A percentile compares a stretch with the other conserved stretches of the same genome.
phyloP scores from a whole-genome alignment of 1,140 invertebrate genomes.

The Gryllus bimaculatus region DNA sequence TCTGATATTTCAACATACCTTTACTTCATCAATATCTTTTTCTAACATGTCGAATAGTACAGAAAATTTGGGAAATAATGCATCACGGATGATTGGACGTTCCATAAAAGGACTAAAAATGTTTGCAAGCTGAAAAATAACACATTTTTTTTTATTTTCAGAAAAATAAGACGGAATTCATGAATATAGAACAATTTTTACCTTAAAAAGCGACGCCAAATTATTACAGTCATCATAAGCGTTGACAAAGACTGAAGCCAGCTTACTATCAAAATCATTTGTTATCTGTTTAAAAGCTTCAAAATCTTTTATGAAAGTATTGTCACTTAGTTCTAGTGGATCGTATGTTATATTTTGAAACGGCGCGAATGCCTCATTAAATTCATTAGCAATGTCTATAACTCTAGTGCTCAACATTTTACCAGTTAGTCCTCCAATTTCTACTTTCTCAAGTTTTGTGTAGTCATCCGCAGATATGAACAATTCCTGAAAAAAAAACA shows the following conservation, averaged over 20 bases:
- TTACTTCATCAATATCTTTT: conserved; percentile 12
- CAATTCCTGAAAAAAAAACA: conserved; percentile 42
- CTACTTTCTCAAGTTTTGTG: conserved; percentile 88
- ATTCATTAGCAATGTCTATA: conserved; percentile 72
- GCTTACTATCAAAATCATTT: conserved; percentile 74
- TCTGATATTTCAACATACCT: conserved; percentile 23
- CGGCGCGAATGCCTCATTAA: conserved; percentile 69
- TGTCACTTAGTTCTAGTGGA: conserved; percentile 80
- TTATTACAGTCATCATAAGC: conserved; percentile 87
- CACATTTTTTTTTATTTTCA: neutral
- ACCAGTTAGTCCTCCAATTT: conserved; percentile 86
- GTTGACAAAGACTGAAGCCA: conserved; percentile 80
- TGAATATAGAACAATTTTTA: conserved; percentile 30
- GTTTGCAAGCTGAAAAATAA: neutral
- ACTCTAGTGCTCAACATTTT: conserved; percentile 68
- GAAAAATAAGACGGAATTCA: neutral
- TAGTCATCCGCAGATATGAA: conserved; percentile 89
- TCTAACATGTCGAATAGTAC: neutral
- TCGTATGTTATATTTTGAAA: conserved; percentile 54
- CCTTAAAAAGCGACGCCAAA: conserved; percentile 83
- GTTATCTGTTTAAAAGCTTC: conserved; percentile 70
- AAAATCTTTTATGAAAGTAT: conserved; percentile 73
- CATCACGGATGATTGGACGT: neutral
- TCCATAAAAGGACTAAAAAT: neutral
- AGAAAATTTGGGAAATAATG: neutral